These are phyloP conservation scores for Fabriciana adippe DNA, from an alignment of 2,888 invertebrate genomes.

Conservation along the genomic window DNA sequence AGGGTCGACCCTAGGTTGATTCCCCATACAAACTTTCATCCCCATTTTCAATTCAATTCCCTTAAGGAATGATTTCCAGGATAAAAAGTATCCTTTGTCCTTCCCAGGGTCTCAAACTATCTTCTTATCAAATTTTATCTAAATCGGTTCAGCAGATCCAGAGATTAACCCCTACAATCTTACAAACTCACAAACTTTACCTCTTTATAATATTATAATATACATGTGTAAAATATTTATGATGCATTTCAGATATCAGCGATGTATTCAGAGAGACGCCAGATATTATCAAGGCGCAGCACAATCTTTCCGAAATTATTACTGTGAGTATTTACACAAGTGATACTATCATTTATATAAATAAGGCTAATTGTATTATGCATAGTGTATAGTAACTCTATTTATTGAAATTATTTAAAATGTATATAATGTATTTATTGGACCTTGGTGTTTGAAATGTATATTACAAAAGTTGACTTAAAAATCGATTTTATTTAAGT, in stretches of 20 bases:
- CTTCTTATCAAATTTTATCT: too few relatives aligned
- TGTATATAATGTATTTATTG: not conserved
- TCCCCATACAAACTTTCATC: too few relatives aligned
- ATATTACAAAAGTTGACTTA: too few relatives aligned
- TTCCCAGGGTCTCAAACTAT: too few relatives aligned
- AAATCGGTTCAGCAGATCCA: too few relatives aligned
- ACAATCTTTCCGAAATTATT: conserved; percentile 58
- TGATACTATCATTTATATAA: not conserved
- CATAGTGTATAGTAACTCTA: not conserved
- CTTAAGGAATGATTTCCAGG: too few relatives aligned
- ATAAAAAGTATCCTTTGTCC: too few relatives aligned
- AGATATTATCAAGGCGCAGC: conserved; percentile 61
- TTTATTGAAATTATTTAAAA: not conserved
- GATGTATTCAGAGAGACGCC: conserved; percentile 61
- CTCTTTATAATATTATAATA: too few relatives aligned
- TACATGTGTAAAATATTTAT: not conserved
- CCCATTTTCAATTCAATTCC: too few relatives aligned
- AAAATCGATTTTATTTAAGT: not conserved
- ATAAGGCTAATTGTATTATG: not conserved
- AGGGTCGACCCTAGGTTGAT: too few relatives aligned
- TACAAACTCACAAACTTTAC: too few relatives aligned
- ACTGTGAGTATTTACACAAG: conserved; percentile 55
- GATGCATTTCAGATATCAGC: conserved; percentile 54
- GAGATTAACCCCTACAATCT: too few relatives aligned
- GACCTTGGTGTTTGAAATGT: not conserved